phyloP scores from a whole-genome alignment of 2,797 vertebrate species.

The Apogon hyalosoma region DNA sequence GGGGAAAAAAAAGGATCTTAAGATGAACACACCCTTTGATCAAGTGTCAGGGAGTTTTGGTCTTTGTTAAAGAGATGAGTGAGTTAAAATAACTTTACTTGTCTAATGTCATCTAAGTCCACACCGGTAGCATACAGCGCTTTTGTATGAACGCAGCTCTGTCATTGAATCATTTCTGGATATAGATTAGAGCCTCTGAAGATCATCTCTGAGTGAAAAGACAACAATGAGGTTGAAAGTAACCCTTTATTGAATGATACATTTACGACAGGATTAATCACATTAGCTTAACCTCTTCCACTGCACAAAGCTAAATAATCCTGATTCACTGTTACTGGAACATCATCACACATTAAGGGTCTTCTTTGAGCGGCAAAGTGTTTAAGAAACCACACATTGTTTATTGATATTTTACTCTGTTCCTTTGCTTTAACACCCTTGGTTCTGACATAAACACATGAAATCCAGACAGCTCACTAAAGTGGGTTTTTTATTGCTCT shows the following conservation, averaged over 20 bases:
- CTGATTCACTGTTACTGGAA: slow-evolving; percentile 36
- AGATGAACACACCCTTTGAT: slow-evolving; percentile 81
- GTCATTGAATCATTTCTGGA: slow-evolving; percentile 60
- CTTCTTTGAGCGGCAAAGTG: slow-evolving; percentile 30
- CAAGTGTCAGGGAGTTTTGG: slow-evolving; percentile 74
- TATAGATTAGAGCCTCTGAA: slow-evolving; percentile 59
- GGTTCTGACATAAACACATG: slow-evolving; percentile 54
- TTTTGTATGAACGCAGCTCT: slow-evolving; percentile 55
- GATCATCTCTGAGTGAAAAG: slow-evolving; percentile 53
- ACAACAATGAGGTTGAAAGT: slow-evolving; percentile 64
- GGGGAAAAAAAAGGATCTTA: slow-evolving; percentile 65
- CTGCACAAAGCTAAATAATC: slow-evolving; percentile 45
- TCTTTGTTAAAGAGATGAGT: slow-evolving; percentile 81
- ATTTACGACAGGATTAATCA: slow-evolving; percentile 67
- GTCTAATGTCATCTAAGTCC: slow-evolving; percentile 62
- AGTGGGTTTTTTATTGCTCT: slow-evolving; percentile 70
- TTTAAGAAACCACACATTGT: slow-evolving; percentile 31
- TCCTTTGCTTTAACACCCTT: slow-evolving; percentile 40
- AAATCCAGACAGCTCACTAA: slow-evolving; percentile 55
- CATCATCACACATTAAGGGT: slow-evolving; percentile 47
- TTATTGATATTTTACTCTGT: slow-evolving; percentile 23
- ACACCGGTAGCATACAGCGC: slow-evolving; percentile 47
- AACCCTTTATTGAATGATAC: slow-evolving; percentile 73
- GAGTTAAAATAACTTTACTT: slow-evolving; percentile 70
- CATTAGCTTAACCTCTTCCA: slow-evolving; percentile 38